A percentile compares a stretch with the other conserved stretches of the same genome.
These are phyloP conservation scores for Ataeniobius toweri DNA, from an alignment of 2,797 vertebrate genomes.

Conservation along the genomic window DNA sequence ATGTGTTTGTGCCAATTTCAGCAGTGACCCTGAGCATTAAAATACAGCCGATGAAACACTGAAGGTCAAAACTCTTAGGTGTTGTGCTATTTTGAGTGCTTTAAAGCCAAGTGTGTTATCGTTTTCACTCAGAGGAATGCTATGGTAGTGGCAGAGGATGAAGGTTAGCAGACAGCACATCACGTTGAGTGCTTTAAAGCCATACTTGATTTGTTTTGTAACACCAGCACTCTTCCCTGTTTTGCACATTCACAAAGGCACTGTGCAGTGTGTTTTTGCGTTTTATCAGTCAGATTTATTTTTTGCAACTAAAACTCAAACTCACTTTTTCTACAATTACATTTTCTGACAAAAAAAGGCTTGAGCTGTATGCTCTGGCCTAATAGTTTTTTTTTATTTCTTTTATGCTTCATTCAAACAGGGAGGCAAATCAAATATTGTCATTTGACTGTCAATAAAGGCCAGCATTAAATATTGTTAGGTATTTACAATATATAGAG, in stretches of 20 bases:
- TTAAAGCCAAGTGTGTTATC: conserved; percentile 79
- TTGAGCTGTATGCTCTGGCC: background rate
- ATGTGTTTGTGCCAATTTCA: conserved; percentile 72
- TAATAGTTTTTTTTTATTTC: background rate
- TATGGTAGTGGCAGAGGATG: conserved; percentile 63
- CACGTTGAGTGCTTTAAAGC: conserved; percentile 67
- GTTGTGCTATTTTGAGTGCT: conserved; percentile 74
- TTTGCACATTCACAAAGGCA: conserved; percentile 43
- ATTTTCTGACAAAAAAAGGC: conserved; percentile 6
- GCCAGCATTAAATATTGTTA: background rate
- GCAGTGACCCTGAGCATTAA: conserved; percentile 63
- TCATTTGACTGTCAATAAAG: background rate
- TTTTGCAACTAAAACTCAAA: background rate
- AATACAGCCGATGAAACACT: conserved; percentile 71
- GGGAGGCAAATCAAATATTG: background rate
- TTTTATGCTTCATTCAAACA: background rate
- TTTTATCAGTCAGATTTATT: conserved; percentile 19
- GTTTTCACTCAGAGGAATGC: conserved; percentile 69
- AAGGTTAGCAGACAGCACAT: conserved; percentile 63
- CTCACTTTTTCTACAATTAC: conserved; percentile 5
- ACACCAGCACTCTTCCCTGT: conserved; percentile 45
- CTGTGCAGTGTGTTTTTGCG: conserved; percentile 9
- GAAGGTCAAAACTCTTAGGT: conserved; percentile 78
- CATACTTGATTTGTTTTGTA: conserved; percentile 57
- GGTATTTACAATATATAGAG: background rate